Evolutionary conservation across 2,888 invertebrate species (phyloP), one percentile per base, ranked within the genome.

Genomic region (Rhaphigaster nebulosa): DNA sequence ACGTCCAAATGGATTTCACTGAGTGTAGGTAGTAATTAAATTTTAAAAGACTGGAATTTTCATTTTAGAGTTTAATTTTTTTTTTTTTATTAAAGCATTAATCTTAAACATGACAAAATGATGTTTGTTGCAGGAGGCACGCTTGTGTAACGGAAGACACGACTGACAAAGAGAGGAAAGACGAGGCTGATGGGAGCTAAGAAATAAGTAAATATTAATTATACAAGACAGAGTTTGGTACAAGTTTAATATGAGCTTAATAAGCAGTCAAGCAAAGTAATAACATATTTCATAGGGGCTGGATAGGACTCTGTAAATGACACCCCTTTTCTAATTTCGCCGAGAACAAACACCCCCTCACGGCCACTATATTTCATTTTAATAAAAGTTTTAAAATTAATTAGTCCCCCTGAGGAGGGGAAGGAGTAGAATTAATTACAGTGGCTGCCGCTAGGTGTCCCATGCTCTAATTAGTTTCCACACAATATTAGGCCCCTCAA

Each of bases 351-450:
- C 91, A 91, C 91, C 91, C 91, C 88, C 54, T 87, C 80, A 45
- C 88, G 76, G 76, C 89, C 65, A 92, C 92, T 92, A 92, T 92
- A 92, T 92, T 92, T 92, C 92, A 92, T 92, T 92, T 92, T 92
- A 92, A 92, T 92, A 92, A 92, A 92, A 92, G 92, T 92, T 92
- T 92, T 92, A 92, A 92, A 91, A 92, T 92, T 92, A 92, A 92
- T 92, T 92, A 92, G 91, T 91, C 90, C 56, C 54, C 91, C 92
- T 84, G 88, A 90, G 90, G 89, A 89, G 87, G 50, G 91, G 80
- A 87, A 89, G 91, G 90, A 87, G 89, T 87, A 90, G 91, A 92
- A 92, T 92, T 92, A 92, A 92, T 92, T 92, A 92, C 91, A 91
- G 90, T 88, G 80, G 90, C 88, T 88, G n/a, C 89, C 89, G 91